phyloP scores from a whole-genome alignment of 2,113 vertebrate genomes.

The Phyllopteryx taeniolatus region DNA sequence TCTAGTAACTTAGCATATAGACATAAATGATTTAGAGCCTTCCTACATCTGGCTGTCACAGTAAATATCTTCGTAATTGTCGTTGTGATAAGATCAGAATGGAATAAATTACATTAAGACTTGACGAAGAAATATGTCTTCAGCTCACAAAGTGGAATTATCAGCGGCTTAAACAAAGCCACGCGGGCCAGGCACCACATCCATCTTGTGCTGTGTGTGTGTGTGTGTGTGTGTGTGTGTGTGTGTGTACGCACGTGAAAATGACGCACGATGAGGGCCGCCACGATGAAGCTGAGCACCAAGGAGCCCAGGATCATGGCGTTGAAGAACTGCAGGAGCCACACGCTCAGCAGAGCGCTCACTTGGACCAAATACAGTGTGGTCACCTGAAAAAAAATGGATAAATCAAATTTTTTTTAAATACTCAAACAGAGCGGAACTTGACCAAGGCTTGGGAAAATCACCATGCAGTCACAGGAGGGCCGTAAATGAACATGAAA shows the following conservation, averaged over 20 bases:
- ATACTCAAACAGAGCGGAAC: not conserved
- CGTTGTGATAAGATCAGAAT: conserved; percentile 26
- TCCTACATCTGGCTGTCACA: conserved; percentile 11
- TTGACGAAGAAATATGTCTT: conserved; percentile 12
- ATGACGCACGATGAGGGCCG: conserved; percentile 81
- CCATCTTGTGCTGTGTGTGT: not conserved
- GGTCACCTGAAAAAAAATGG: conserved; percentile 67
- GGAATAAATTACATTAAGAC: conserved; percentile 24
- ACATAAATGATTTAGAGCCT: not conserved
- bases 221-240: no score
- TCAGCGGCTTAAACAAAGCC: not conserved
- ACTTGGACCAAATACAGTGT: conserved; percentile 85
- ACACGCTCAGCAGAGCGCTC: conserved; percentile 83
- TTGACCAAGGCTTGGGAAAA: not conserved
- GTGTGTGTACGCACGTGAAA: conserved; percentile 77
- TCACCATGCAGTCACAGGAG: not conserved
- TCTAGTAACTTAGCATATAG: not conserved
- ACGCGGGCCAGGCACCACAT: not conserved
- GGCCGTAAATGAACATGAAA: not conserved
- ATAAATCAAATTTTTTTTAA: no score
- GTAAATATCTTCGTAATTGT: conserved; percentile 29
- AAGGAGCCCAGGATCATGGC: conserved; percentile 94
- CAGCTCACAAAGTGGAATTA: conserved; percentile 28
- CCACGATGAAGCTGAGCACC: conserved; percentile 88
- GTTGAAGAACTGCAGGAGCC: conserved; percentile 92